Conservation (phyloP, 2,113 vertebrate species). For the Malurus melanocephalus region DNA sequence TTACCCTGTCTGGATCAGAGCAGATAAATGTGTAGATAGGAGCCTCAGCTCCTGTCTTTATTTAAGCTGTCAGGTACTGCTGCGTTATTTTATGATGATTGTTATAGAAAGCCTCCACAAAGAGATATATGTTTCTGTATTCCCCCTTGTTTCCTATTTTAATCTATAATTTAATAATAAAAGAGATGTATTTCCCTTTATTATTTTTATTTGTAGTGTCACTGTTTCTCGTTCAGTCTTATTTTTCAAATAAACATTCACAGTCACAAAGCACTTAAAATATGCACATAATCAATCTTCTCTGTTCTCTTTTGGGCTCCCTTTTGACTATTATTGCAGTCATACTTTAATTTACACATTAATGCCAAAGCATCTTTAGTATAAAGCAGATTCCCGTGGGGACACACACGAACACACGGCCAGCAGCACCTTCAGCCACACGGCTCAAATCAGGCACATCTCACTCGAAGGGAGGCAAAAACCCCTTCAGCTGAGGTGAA, state of each 20-base stretch:
- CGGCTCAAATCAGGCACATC: rapidly evolving
- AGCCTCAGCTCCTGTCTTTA: constrained; percentile 53
- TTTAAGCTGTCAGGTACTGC: constrained; percentile 54
- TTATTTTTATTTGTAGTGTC: constrained; percentile 51
- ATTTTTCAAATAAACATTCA: constrained; percentile 26
- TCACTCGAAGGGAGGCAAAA: background rate
- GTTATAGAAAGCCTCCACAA: constrained; percentile 51
- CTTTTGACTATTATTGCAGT: constrained; percentile 19
- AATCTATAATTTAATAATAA: constrained; percentile 66
- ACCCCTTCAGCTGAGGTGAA: rapidly evolving
- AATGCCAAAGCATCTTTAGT: background rate
- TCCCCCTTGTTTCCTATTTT: constrained; percentile 35
- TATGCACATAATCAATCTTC: constrained; percentile 56
- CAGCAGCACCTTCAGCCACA: rapidly evolving
- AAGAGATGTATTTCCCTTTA: constrained; percentile 53
- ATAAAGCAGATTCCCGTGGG: background rate
- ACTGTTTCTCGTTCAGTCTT: constrained; percentile 3
- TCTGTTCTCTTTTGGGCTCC: constrained; percentile 19
- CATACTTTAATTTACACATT: constrained; percentile 34
- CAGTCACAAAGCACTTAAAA: constrained; percentile 54
- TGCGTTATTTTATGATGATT: constrained; percentile 60
- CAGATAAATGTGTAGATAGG: constrained; percentile 57
- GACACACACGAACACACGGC: rapidly evolving
- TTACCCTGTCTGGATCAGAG: constrained; percentile 55
- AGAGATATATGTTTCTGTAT: constrained; percentile 49